Evolutionary conservation across 1,140 invertebrate species (phyloP).

Genomic region (Drosophila virilis): DNA sequence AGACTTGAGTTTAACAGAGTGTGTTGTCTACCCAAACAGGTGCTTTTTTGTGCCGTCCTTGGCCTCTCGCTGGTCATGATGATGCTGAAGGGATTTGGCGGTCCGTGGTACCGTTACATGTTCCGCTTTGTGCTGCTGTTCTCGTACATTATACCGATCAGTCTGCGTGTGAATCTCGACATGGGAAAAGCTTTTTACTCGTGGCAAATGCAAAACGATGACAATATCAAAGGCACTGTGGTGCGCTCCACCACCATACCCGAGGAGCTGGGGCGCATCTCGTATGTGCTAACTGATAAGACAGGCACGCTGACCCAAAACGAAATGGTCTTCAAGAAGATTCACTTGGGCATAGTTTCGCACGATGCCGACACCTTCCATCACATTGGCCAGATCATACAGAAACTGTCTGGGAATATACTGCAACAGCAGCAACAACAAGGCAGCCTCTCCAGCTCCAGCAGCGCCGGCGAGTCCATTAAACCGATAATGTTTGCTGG

Average conservation of each 20-base stretch:
- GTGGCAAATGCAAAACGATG: slow-evolving; percentile 97
- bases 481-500: slow-evolving; percentile 77
- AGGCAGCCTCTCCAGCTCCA: slow-evolving; percentile 63
- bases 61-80: slow-evolving; percentile 97
- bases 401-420: slow-evolving; percentile 81
- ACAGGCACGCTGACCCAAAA: slow-evolving; percentile 99
- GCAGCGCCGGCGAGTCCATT: slow-evolving; percentile 75
- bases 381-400: slow-evolving; percentile 82
- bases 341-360: slow-evolving; percentile 95
- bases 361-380: slow-evolving; percentile 94
- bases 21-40: slow-evolving; percentile 79
- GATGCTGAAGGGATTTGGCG: slow-evolving; percentile 96
- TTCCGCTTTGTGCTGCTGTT: slow-evolving; percentile 98
- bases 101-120: slow-evolving; percentile 98
- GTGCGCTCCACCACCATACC: slow-evolving; percentile 99
- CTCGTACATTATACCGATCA: slow-evolving; percentile 99
- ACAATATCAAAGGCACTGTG: slow-evolving; percentile 96
- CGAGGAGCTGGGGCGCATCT: slow-evolving; percentile 98
- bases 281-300: slow-evolving; percentile 98
- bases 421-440: slow-evolving; percentile 61
- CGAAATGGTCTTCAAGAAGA: slow-evolving; percentile 98
- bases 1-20: slow-evolving; percentile 8
- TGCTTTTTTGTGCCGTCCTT: slow-evolving; percentile 96
- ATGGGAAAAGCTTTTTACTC: slow-evolving; percentile 99
- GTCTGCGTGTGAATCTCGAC: slow-evolving; percentile 98